These are phyloP conservation scores for Gymnothorax javanicus DNA, from an alignment of 2,797 vertebrate genomes.

Conservation along the genomic window DNA sequence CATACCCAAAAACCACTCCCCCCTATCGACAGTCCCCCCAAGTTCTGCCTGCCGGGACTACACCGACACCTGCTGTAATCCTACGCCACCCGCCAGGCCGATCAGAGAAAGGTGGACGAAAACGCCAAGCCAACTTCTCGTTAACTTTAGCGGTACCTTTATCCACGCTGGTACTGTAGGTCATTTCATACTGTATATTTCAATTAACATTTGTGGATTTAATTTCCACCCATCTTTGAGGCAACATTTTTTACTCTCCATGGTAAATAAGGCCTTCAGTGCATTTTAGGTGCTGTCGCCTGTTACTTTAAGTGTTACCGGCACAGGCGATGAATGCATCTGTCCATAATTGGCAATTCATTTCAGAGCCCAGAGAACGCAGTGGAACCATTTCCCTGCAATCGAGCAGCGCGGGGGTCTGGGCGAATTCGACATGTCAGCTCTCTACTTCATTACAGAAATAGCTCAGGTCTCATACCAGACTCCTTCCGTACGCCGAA, in stretches of 20 bases:
- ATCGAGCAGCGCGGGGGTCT: slow-evolving; percentile 72
- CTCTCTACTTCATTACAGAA: slow-evolving; percentile 81
- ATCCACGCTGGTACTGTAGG: neutral
- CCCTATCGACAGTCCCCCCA: no score
- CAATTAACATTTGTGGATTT: slow-evolving; percentile 31
- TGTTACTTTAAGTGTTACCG: slow-evolving; percentile 70
- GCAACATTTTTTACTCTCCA: slow-evolving; percentile 12
- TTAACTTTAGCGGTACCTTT: neutral
- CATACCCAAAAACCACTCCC: no score
- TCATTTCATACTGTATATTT: neutral
- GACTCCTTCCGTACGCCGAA: slow-evolving; percentile 58
- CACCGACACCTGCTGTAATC: no score
- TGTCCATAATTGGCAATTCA: slow-evolving; percentile 81
- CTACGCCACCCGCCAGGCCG: no score
- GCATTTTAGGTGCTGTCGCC: slow-evolving; percentile 59
- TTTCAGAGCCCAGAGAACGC: slow-evolving; percentile 74
- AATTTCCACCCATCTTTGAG: neutral
- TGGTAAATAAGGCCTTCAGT: slow-evolving; percentile 23
- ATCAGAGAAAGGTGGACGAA: no score
- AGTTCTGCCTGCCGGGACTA: no score
- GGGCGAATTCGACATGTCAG: slow-evolving; percentile 76
- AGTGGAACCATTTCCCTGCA: slow-evolving; percentile 76
- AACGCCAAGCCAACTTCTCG: no score
- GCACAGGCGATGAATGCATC: slow-evolving; percentile 68
- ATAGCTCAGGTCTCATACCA: slow-evolving; percentile 78